phyloP scores from a whole-genome alignment of 2,797 vertebrate species.

The Galagoides demidoff region DNA sequence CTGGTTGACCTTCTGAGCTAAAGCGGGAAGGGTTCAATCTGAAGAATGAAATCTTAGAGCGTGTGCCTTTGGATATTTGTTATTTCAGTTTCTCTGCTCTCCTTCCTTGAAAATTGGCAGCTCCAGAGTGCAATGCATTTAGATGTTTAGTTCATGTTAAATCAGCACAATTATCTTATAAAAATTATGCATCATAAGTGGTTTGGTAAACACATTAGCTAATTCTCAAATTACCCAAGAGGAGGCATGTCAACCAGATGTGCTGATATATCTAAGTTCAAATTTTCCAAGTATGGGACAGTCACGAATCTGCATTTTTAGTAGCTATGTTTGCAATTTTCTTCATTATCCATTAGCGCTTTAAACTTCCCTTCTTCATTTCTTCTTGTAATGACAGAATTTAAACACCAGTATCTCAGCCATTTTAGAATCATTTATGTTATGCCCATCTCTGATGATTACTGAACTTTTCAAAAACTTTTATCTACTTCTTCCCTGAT shows the following conservation, averaged over 20 bases:
- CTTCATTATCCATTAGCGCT: conserved; percentile 35
- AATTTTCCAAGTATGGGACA: neutral
- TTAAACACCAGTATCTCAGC: conserved; percentile 36
- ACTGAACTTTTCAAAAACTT: conserved; percentile 63
- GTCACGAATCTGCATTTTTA: conserved; percentile 45
- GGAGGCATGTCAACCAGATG: conserved; percentile 21
- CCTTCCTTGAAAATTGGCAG: conserved; percentile 42
- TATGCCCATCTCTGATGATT: conserved; percentile 25
- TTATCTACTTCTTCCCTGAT: conserved; percentile 56
- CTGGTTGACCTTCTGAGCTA: neutral
- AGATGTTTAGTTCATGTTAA: conserved; percentile 48
- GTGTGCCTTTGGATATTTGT: neutral
- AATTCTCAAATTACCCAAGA: conserved; percentile 35
- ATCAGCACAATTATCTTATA: conserved; percentile 65
- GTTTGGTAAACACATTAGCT: conserved; percentile 61
- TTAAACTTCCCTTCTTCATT: conserved; percentile 3
- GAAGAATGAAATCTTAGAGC: neutral
- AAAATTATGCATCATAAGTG: conserved; percentile 64
- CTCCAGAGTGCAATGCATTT: conserved; percentile 24
- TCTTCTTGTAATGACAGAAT: conserved; percentile 44
- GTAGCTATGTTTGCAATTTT: conserved; percentile 34
- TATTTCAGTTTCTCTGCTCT: neutral
- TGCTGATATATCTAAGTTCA: conserved; percentile 49
- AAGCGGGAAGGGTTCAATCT: neutral
- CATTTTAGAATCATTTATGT: conserved; percentile 6